phyloP scores from a whole-genome alignment of 2,888 invertebrate genomes.

The Trachelus troglodyta region DNA sequence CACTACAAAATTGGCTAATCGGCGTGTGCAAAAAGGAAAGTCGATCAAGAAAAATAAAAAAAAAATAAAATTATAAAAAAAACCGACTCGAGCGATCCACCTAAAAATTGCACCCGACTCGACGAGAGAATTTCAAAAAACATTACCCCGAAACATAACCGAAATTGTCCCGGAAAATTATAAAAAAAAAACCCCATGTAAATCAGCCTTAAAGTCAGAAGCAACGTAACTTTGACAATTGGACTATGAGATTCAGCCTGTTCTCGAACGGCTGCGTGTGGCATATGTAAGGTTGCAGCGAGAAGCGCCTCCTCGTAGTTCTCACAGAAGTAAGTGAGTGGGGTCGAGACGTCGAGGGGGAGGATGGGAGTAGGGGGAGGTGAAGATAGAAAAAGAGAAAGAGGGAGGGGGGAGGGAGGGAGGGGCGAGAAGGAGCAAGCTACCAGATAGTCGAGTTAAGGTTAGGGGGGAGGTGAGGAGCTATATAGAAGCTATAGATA shows the following conservation, averaged over 20 bases:
- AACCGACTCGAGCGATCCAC: not conserved
- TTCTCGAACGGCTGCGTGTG: not conserved
- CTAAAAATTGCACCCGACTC: not conserved
- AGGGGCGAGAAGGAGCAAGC: slow-evolving; percentile 28
- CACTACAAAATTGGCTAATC: not conserved
- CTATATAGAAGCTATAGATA: not conserved
- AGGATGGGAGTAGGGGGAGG: slow-evolving; percentile 22
- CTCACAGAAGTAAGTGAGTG: slow-evolving; percentile 4
- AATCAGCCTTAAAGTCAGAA: not conserved
- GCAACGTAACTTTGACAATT: not conserved
- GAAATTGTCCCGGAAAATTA: not conserved
- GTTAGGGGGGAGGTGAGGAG: slow-evolving; percentile 13
- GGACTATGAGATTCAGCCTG: not conserved
- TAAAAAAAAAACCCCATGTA: not conserved
- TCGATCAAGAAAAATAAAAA: not conserved
- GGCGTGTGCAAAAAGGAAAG: not conserved
- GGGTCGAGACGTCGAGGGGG: slow-evolving; percentile 7
- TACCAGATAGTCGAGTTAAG: slow-evolving; percentile 10
- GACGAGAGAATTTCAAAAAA: not conserved
- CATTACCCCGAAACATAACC: not conserved
- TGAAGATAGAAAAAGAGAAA: slow-evolving; percentile 20
- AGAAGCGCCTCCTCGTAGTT: slow-evolving; percentile 6
- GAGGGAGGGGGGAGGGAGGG: slow-evolving; percentile 19
- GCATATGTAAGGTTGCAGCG: not conserved
- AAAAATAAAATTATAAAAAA: not conserved